These are phyloP conservation scores for Podilymbus podiceps DNA, from an alignment of 2,113 vertebrate species.

Conservation along the genomic window DNA sequence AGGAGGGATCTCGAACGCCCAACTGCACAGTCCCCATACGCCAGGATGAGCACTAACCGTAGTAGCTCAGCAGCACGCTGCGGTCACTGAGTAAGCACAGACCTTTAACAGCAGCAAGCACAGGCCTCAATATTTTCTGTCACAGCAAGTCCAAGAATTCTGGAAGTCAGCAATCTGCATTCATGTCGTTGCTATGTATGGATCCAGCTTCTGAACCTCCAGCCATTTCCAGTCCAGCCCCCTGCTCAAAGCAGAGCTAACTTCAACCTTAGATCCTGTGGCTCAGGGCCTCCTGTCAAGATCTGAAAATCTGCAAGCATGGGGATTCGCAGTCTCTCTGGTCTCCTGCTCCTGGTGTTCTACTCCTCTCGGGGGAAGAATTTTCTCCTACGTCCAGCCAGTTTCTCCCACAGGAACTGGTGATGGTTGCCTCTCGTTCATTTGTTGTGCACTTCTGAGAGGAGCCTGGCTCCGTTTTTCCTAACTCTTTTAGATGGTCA, in stretches of 20 bases:
- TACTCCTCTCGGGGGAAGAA: not conserved
- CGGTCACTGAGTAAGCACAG: not conserved
- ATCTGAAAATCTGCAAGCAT: not conserved
- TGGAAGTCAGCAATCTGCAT: not conserved
- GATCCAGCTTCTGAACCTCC: not conserved
- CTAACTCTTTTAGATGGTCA: not conserved
- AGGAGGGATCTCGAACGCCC: not conserved
- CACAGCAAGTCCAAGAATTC: not conserved
- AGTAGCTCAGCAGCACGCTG: not conserved
- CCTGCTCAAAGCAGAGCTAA: not conserved
- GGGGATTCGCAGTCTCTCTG: rapidly evolving
- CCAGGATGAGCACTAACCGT: not conserved
- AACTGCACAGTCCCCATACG: not conserved
- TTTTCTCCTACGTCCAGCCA: not conserved
- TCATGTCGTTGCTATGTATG: rapidly evolving
- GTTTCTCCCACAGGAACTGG: not conserved
- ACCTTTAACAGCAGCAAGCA: not conserved
- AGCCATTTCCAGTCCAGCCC: not conserved
- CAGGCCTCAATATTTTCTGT: not conserved
- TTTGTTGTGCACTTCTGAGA: not conserved
- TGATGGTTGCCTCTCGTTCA: not conserved
- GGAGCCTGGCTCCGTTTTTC: not conserved
- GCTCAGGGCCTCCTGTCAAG: not conserved
- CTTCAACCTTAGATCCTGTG: rapidly evolving
- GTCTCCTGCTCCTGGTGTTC: not conserved